Evolutionary conservation across 1,140 invertebrate genomes (phyloP).

Genomic region (Gryllus bimaculatus): DNA sequence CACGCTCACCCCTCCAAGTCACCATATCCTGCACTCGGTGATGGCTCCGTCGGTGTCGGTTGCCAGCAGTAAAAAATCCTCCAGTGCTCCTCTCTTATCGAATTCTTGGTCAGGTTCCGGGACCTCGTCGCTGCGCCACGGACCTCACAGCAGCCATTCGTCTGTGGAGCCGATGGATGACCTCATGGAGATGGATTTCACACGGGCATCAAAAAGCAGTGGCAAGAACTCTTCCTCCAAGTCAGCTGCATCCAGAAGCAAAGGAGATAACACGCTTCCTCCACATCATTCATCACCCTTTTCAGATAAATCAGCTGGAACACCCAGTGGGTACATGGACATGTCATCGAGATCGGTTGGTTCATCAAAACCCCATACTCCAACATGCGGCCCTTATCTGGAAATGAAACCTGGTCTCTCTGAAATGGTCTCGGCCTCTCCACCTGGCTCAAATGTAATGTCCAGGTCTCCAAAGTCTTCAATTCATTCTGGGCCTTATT

Average conservation of each 20-base stretch:
- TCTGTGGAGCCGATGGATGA: slow-evolving; percentile 61
- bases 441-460: slow-evolving; percentile 18
- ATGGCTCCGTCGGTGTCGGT: neutral
- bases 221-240: neutral
- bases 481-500: neutral
- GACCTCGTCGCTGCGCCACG: slow-evolving; percentile 35
- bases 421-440: slow-evolving; percentile 21
- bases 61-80: slow-evolving; percentile 38
- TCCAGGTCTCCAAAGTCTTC: slow-evolving; percentile 21
- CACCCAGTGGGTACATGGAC: slow-evolving; percentile 45
- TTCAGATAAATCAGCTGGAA: slow-evolving; percentile 28
- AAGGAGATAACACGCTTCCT: slow-evolving; percentile 29
- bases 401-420: slow-evolving; percentile 28
- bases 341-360: slow-evolving; percentile 39
- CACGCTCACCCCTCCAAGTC: slow-evolving; percentile 13
- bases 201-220: neutral
- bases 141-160: slow-evolving; percentile 45
- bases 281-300: slow-evolving; percentile 33
- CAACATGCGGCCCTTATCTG: slow-evolving; percentile 26
- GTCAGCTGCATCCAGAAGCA: slow-evolving; percentile 33
- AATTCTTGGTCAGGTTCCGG: slow-evolving; percentile 31
- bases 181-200: slow-evolving; percentile 73
- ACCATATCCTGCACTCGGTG: slow-evolving; percentile 7
- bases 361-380: slow-evolving; percentile 22
- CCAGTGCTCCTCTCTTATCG: slow-evolving; percentile 45